These are phyloP conservation scores for Phthorimaea operculella DNA, from an alignment of 1,140 invertebrate genomes.

Conservation along the genomic window DNA sequence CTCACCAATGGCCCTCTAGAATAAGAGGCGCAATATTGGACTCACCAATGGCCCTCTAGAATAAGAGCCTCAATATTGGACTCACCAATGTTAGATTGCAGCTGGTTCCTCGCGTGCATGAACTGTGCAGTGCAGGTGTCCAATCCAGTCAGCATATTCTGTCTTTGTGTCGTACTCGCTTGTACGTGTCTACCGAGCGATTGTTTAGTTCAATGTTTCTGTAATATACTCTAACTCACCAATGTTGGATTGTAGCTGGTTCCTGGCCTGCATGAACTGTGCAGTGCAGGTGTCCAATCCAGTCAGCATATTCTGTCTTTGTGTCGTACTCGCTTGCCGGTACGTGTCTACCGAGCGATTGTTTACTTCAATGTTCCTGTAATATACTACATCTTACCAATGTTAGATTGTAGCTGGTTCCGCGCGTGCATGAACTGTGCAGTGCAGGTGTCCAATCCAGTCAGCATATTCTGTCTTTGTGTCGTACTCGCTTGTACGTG, in stretches of 20 bases:
- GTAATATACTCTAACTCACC: too few species aligned
- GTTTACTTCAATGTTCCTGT: too few species aligned
- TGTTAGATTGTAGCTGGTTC: not conserved
- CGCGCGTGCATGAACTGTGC: not conserved
- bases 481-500: not conserved
- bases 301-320: not conserved
- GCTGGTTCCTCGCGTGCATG: not conserved
- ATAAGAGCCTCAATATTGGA: too few species aligned
- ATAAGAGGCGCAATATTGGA: too few species aligned
- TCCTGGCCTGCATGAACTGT: not conserved
- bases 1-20: too few species aligned
- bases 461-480: not conserved
- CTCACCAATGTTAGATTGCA: too few species aligned
- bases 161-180: not conserved
- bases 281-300: not conserved
- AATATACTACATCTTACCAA: too few species aligned
- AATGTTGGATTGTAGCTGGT: not conserved
- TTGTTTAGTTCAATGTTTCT: too few species aligned
- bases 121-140: not conserved
- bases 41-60: too few species aligned
- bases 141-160: not conserved
- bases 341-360: not conserved
- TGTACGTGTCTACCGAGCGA: not conserved
- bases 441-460: not conserved
- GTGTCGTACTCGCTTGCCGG: not conserved